Evolutionary conservation across 2,113 vertebrate species (phyloP).

Genomic region (Cygnus atratus): DNA sequence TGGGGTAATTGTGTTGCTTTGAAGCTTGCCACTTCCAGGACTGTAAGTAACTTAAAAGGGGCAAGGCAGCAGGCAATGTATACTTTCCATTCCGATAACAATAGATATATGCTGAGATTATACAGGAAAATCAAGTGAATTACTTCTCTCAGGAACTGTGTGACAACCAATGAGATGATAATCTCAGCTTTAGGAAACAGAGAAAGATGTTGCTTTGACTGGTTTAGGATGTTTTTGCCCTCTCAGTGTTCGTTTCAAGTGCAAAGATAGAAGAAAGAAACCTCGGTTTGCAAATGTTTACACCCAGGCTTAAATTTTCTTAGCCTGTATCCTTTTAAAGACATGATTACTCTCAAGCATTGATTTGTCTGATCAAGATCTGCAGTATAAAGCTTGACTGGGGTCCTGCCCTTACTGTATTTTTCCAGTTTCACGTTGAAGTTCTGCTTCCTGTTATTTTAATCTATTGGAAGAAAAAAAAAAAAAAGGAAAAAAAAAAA

Average conservation of each 20-base stretch:
- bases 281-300: neutral
- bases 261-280: neutral
- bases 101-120: neutral
- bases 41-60: neutral
- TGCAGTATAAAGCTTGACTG: neutral
- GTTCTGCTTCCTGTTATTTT: neutral
- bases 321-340: neutral
- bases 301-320: neutral
- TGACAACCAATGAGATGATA: slow-evolving; percentile 40
- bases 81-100: neutral
- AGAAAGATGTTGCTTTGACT: neutral
- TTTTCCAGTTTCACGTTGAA: neutral
- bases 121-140: slow-evolving; percentile 7
- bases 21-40: neutral
- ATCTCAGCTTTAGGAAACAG: slow-evolving; percentile 13
- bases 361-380: neutral
- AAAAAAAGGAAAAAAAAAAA: too few relatives aligned
- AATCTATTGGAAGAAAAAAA: neutral
- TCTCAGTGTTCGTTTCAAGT: slow-evolving; percentile 10
- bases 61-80: neutral
- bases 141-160: neutral
- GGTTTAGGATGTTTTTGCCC: slow-evolving; percentile 29
- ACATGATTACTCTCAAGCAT: neutral
- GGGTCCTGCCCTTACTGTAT: neutral
- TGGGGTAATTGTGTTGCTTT: neutral